Evolutionary conservation across 2,797 vertebrate species (phyloP), one percentile per base, ranked within the genome.

Genomic region (Momotus momota): DNA sequence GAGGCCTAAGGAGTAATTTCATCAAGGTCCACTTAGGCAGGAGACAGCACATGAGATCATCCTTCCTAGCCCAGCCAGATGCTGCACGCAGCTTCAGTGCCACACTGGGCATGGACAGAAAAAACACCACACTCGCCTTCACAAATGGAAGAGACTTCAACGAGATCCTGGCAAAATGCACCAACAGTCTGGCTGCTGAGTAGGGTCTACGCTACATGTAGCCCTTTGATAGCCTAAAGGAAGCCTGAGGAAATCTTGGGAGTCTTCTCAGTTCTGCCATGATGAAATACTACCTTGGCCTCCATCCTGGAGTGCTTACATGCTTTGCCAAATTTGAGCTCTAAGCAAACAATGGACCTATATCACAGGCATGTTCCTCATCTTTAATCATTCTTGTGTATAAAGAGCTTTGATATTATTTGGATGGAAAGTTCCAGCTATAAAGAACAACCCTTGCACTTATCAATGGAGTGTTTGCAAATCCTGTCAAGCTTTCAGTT

Each of bases 391-490:
- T 86, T 60, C 38, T 71, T 87, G 43, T 91, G 57, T 88, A 77
- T 82, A 67, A 77, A 67, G 57, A 71, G 18, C 38, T 64, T 82
- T 90, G 74, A 25, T 93, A 14, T 81, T 89, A 70, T 67, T 96
- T 94, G 81, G 64, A 78, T 77, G 75, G 88, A 77, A 91, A 82
- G 55, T 90, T 96, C 49, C 78, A 85, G 52, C 91, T 82, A 51
- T 60, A 66, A 78, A 78, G 72, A 88, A 13, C 14, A 88, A 81
- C 61, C 57, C 72, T 86, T 81, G 49, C 49, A 81, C 55, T 88
- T 96, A 85, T 87, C 86, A 89, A 48, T 69, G 60, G 11, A 35
- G 19, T 41, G 71, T 85, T 92, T 94, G 40, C 55, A 93, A 90
- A 73, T 86, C 40, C 70, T 90, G 73, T 86, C 77, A 91, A 81